A percentile compares a stretch with the other conserved stretches of the same genome.
Evolutionary conservation across 2,113 vertebrate genomes (phyloP).

Genomic region (Tyrannus savana): DNA sequence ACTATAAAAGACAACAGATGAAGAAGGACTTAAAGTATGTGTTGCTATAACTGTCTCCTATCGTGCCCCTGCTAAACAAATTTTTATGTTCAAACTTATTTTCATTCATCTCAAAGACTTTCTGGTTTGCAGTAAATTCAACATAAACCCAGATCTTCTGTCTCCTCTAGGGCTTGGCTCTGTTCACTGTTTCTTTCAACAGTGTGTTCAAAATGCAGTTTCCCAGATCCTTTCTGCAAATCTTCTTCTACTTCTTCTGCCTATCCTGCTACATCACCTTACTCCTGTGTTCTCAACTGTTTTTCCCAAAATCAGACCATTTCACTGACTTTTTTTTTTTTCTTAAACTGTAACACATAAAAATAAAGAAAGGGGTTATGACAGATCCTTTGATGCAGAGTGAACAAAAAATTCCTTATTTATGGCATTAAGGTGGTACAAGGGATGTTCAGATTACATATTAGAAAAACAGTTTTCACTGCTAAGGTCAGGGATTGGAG

Average conservation of each 20-base stretch:
- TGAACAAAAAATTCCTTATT: not conserved
- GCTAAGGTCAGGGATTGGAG: not conserved
- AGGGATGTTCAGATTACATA: not conserved
- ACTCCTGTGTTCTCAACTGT: not conserved
- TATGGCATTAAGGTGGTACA: not conserved
- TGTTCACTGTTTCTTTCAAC: not conserved
- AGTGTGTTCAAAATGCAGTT: not conserved
- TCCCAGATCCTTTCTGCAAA: not conserved
- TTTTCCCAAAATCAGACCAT: not conserved
- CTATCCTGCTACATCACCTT: not conserved
- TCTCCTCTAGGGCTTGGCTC: not conserved
- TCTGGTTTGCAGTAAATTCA: not conserved
- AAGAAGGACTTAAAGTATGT: not conserved
- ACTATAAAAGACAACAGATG: not conserved
- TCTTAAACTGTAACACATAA: not conserved
- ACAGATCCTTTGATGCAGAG: not conserved
- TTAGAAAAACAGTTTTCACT: not conserved
- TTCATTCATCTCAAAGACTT: not conserved
- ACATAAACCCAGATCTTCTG: not conserved
- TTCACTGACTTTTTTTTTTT: not conserved
- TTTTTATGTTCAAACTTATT: not conserved
- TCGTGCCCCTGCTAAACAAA: not conserved
- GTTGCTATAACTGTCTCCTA: not conserved
- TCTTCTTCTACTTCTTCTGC: not conserved
- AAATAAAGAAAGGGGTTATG: not conserved